phyloP scores from a whole-genome alignment of 2,113 vertebrate species.

The Antennarius striatus region DNA sequence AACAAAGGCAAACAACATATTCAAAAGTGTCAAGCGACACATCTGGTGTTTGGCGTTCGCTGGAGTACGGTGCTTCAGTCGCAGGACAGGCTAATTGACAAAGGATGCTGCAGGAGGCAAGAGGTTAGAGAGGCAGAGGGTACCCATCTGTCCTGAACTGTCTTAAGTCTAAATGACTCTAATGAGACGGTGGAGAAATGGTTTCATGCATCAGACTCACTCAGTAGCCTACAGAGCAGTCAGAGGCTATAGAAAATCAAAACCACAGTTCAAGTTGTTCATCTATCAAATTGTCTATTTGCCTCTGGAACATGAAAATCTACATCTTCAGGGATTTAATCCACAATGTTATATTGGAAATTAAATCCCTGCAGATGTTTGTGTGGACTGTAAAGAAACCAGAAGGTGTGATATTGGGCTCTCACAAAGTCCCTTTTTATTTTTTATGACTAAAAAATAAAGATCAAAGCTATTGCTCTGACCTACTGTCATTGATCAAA shows the following conservation, averaged over 20 bases:
- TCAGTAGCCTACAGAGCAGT: not conserved
- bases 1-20: slow-evolving; percentile 75
- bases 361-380: too few relatives aligned
- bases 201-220: slow-evolving; percentile 10
- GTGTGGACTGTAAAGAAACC: too few relatives aligned
- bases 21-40: slow-evolving; percentile 70
- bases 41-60: slow-evolving; percentile 55
- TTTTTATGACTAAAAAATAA: too few relatives aligned
- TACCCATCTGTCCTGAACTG: slow-evolving; percentile 13
- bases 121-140: slow-evolving; percentile 37
- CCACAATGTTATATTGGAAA: too few relatives aligned
- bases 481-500: too few relatives aligned
- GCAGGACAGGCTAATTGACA: slow-evolving; percentile 62
- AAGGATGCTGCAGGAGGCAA: slow-evolving; percentile 39
- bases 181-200: slow-evolving; percentile 18
- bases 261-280: not conserved
- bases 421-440: too few relatives aligned
- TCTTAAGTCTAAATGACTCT: slow-evolving; percentile 15
- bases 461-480: too few relatives aligned
- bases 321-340: too few relatives aligned
- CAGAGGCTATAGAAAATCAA: not conserved
- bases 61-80: slow-evolving; percentile 31
- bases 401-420: too few relatives aligned
- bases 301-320: too few relatives aligned
- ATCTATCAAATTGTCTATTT: not conserved